These are phyloP conservation scores for Agrotis ipsilon DNA, from an alignment of 2,888 invertebrate species.

Conservation along the genomic window DNA sequence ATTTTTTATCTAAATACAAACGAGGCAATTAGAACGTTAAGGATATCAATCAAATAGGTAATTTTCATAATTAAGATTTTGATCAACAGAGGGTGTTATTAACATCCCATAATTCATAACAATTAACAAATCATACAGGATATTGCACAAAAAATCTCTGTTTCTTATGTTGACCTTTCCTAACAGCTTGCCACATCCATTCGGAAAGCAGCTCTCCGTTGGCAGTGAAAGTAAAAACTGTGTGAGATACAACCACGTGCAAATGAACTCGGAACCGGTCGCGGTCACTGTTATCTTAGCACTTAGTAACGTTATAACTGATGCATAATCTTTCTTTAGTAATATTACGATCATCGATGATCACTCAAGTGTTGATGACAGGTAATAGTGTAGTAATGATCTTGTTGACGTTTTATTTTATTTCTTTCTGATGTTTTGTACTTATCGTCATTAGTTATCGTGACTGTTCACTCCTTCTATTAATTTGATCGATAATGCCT, in stretches of 20 bases:
- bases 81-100: neutral
- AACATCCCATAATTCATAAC: neutral
- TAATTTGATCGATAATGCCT: too few species aligned
- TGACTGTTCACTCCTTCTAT: neutral
- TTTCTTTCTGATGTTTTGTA: neutral
- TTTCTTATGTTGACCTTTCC: constrained; percentile 39
- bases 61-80: neutral
- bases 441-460: neutral
- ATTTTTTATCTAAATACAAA: neutral
- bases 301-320: constrained; percentile 10
- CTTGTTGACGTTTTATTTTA: neutral
- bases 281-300: constrained; percentile 40
- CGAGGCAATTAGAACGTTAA: neutral
- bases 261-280: constrained; percentile 59
- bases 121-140: constrained; percentile 20
- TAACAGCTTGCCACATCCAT: constrained; percentile 51
- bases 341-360: neutral
- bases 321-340: constrained; percentile 16
- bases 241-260: constrained; percentile 35
- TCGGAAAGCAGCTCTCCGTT: constrained; percentile 31
- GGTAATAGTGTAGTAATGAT: neutral
- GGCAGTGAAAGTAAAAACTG: constrained; percentile 63
- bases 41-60: neutral
- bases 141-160: constrained; percentile 49
- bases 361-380: neutral